These are phyloP conservation scores for Drosophila dunni DNA, from an alignment of 1,140 invertebrate genomes.

Conservation along the genomic window DNA sequence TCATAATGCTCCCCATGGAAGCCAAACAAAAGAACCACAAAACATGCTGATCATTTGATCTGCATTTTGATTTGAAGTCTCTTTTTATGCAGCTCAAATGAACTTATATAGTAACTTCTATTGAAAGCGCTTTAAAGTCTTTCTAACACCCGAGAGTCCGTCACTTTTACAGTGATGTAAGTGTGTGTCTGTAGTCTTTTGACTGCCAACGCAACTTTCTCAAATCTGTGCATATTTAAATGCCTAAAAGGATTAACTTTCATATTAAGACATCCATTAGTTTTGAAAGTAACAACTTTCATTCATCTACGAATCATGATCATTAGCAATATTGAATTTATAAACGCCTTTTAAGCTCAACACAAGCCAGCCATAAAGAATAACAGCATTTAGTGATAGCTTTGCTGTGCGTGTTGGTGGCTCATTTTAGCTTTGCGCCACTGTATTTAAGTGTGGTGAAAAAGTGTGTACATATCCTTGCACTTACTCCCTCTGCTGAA, in stretches of 20 bases:
- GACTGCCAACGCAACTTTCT: constrained; percentile 12
- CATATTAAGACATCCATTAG: constrained; percentile 7
- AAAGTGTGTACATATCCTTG: not conserved
- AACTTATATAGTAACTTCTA: constrained; percentile 5
- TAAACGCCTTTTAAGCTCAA: not conserved
- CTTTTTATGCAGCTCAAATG: constrained; percentile 7
- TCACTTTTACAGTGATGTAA: constrained; percentile 11
- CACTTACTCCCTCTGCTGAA: not conserved
- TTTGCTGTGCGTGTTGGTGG: not conserved
- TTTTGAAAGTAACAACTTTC: constrained; percentile 35
- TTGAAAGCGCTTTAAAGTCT: constrained; percentile 1
- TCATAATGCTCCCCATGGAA: constrained; percentile 9
- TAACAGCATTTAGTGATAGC: not conserved
- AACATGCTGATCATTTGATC: constrained; percentile 22
- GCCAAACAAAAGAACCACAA: constrained; percentile 41
- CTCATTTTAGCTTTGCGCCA: not conserved
- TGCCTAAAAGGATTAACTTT: constrained; percentile 37
- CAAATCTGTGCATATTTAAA: constrained; percentile 21
- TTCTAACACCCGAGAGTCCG: not conserved
- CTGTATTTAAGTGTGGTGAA: not conserved
- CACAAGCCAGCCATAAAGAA: not conserved
- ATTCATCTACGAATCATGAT: constrained; percentile 1
- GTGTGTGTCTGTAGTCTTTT: not conserved
- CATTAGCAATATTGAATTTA: not conserved
- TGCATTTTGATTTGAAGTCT: constrained; percentile 28